Conservation (phyloP, 2,113 vertebrate species). For the Lethenteron reissneri region DNA sequence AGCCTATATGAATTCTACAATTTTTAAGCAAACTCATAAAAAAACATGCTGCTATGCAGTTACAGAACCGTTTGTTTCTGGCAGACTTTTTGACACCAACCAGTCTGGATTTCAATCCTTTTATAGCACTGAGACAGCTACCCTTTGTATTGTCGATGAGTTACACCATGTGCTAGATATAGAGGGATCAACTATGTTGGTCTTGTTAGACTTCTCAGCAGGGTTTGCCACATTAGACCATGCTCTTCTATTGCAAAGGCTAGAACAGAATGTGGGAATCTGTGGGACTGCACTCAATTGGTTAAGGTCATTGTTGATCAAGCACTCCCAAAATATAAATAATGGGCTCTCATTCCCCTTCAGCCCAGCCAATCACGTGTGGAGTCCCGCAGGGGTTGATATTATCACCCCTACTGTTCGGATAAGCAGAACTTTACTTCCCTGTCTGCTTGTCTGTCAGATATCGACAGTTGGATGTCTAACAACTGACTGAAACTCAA, state of each 20-base stretch:
- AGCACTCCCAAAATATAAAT: not conserved
- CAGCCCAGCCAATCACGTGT: not conserved
- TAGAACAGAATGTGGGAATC: not conserved
- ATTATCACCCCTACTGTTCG: not conserved
- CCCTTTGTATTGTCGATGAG: not conserved
- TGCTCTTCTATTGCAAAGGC: not conserved
- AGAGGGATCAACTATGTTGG: not conserved
- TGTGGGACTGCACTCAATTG: not conserved
- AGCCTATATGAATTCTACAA: not conserved
- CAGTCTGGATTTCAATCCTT: constrained; percentile 1
- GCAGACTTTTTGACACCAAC: constrained; percentile 3
- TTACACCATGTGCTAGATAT: not conserved
- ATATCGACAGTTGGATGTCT: not conserved
- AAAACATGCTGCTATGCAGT: not conserved
- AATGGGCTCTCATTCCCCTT: not conserved
- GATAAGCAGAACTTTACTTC: not conserved
- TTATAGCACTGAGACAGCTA: not conserved
- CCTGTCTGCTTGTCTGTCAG: not conserved
- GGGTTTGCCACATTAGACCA: not conserved
- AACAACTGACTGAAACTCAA: constrained; percentile 1
- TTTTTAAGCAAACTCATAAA: not conserved
- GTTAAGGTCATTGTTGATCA: too few relatives aligned
- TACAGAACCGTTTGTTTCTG: not conserved
- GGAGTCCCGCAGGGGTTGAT: not conserved
- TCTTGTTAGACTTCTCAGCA: constrained; percentile 4